A percentile compares a stretch with the other conserved stretches of the same genome.
Conservation (phyloP, 2,888 invertebrate genomes). For the Teleogryllus oceanicus region DNA sequence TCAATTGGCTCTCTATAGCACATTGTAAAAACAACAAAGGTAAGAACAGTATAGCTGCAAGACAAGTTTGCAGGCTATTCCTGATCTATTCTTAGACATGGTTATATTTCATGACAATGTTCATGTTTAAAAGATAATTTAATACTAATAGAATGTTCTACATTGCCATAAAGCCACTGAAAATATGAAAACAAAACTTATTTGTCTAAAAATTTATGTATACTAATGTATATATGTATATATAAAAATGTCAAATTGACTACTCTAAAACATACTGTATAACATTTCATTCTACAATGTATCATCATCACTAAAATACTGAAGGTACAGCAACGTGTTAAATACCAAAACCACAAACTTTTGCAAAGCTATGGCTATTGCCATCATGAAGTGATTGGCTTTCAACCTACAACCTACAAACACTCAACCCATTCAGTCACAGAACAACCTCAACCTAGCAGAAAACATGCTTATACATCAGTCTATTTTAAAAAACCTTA, state of each 20-base stretch:
- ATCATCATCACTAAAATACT: background rate
- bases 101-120: background rate
- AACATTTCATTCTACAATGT: background rate
- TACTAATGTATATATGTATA: background rate
- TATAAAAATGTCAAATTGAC: slow-evolving; percentile 3
- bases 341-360: slow-evolving; percentile 18
- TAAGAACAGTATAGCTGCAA: background rate
- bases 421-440: background rate
- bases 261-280: background rate
- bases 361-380: background rate
- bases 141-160: too few species aligned
- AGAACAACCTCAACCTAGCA: background rate
- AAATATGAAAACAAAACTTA: background rate
- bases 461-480: background rate
- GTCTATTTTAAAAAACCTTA: slow-evolving; percentile 3
- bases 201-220: background rate
- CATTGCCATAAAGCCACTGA: too few species aligned
- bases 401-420: background rate
- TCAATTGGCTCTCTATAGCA: too few species aligned
- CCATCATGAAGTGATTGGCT: background rate
- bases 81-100: too few species aligned
- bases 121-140: background rate
- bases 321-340: background rate
- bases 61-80: background rate
- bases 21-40: background rate